A percentile compares a stretch with the other conserved stretches of the same genome.
These are phyloP conservation scores for Lamellibrachia satsuma DNA, from an alignment of 2,888 invertebrate genomes.

Conservation along the genomic window DNA sequence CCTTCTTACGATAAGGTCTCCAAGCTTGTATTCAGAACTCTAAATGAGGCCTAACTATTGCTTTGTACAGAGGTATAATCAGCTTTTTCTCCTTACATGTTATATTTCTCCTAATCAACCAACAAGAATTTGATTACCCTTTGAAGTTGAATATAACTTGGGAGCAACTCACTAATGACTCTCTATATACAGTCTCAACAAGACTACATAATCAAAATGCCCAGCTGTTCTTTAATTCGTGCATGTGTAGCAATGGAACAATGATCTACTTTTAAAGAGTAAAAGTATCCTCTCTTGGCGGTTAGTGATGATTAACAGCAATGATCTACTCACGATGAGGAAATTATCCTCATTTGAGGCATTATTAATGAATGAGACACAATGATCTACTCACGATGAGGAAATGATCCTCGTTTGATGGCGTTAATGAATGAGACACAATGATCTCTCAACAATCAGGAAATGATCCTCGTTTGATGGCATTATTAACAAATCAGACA, in stretches of 20 bases:
- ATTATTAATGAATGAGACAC: neutral
- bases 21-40: too few species aligned
- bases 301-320: too few species aligned
- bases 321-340: neutral
- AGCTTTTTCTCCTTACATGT: too few species aligned
- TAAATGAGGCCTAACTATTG: too few species aligned
- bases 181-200: neutral
- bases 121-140: too few species aligned
- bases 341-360: neutral
- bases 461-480: neutral
- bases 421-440: conserved; percentile 56
- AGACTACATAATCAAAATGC: too few species aligned
- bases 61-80: too few species aligned
- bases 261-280: neutral
- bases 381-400: conserved; percentile 57
- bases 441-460: too few species aligned
- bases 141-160: neutral
- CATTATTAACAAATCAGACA: neutral
- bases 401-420: conserved; percentile 61
- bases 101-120: too few species aligned
- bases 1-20: too few species aligned
- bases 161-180: neutral
- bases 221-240: too few species aligned
- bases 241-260: too few species aligned
- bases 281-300: neutral